phyloP scores from a whole-genome alignment of 1,140 invertebrate genomes.

The Drosophila truncata region DNA sequence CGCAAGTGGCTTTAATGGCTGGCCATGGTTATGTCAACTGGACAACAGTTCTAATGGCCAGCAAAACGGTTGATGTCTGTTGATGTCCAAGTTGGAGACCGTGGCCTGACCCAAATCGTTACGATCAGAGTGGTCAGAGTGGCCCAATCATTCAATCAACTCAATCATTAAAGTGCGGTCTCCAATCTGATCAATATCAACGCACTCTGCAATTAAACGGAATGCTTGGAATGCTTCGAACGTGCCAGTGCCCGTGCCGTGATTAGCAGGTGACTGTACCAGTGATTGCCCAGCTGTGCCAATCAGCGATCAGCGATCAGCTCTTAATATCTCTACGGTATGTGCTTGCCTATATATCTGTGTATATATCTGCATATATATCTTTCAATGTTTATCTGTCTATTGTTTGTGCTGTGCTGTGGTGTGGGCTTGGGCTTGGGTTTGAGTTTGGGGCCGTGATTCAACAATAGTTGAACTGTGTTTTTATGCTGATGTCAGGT shows the following conservation, averaged over 20 bases:
- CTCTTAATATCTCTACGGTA: not conserved
- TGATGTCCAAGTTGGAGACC: not conserved
- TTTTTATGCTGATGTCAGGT: slow-evolving; percentile 58
- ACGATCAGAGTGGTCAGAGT: slow-evolving; percentile 2
- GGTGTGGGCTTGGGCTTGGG: not conserved
- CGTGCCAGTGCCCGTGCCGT: slow-evolving; percentile 1
- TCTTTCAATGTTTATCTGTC: slow-evolving; percentile 19
- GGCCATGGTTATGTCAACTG: slow-evolving; percentile 40
- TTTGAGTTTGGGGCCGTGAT: not conserved
- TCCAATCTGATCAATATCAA: slow-evolving; percentile 9
- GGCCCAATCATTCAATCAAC: slow-evolving; percentile 33
- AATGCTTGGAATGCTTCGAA: slow-evolving; percentile 33
- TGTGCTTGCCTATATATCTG: not conserved
- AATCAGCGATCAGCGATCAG: slow-evolving; percentile 6
- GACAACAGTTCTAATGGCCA: slow-evolving; percentile 39
- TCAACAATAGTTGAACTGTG: slow-evolving; percentile 49
- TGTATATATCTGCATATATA: not conserved
- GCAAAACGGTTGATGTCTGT: not conserved
- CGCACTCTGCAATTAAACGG: slow-evolving; percentile 25
- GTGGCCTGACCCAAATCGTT: slow-evolving; percentile 32
- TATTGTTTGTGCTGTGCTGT: not conserved
- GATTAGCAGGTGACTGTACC: slow-evolving; percentile 33
- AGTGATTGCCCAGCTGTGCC: slow-evolving; percentile 6
- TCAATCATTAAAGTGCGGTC: slow-evolving; percentile 6
- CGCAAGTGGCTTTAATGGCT: slow-evolving; percentile 19